phyloP scores from a whole-genome alignment of 2,888 invertebrate genomes.

The Andrena flavipes region DNA sequence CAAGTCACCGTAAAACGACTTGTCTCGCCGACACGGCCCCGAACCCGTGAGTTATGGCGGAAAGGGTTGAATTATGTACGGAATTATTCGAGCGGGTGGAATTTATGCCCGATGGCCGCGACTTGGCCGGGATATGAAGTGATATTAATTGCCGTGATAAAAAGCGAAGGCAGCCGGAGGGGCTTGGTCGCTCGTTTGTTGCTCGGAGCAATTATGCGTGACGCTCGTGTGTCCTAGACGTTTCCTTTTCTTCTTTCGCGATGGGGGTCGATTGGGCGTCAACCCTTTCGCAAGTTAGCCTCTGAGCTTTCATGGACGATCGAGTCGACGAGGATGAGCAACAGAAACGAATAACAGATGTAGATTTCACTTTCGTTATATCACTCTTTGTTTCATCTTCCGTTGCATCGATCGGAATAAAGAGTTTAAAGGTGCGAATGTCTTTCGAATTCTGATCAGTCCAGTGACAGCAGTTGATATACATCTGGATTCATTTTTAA shows the following conservation, averaged over 20 bases:
- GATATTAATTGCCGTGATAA: conserved; percentile 73
- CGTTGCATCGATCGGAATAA: too few relatives aligned
- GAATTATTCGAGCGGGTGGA: conserved; percentile 82
- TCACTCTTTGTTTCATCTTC: too few relatives aligned
- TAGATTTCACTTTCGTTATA: too few relatives aligned
- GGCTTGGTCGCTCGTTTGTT: conserved; percentile 45
- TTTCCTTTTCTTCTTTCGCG: background rate
- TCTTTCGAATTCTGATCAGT: too few relatives aligned
- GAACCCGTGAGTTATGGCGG: conserved; percentile 79
- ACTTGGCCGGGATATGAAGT: conserved; percentile 68
- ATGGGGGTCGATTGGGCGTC: background rate
- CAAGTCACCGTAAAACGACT: conserved; percentile 68
- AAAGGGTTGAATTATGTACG: conserved; percentile 84
- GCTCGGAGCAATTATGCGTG: conserved; percentile 58
- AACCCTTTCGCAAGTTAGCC: background rate
- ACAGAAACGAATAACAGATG: background rate
- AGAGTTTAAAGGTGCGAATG: too few relatives aligned
- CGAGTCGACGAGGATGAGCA: background rate
- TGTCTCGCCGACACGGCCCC: conserved; percentile 56
- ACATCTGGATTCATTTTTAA: background rate
- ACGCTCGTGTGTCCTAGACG: conserved; percentile 48
- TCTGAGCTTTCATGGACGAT: background rate
- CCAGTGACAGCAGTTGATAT: too few relatives aligned
- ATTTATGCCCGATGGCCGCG: conserved; percentile 78
- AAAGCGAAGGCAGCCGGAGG: conserved; percentile 53